phyloP scores from a whole-genome alignment of 2,113 vertebrate genomes.

The Pluvialis apricaria region DNA sequence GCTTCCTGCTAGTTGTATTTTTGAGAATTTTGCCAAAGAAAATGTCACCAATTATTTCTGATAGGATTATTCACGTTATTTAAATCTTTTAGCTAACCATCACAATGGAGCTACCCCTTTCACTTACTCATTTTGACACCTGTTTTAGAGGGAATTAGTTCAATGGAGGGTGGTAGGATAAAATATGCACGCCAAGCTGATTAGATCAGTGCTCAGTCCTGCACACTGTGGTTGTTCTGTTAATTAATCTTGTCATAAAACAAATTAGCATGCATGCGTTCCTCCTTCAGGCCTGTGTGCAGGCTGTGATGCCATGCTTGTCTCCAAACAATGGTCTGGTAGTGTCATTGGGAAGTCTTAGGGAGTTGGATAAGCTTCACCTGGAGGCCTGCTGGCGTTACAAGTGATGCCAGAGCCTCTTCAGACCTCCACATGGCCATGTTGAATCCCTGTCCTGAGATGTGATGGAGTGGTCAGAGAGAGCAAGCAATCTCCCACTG shows the following conservation, averaged over 20 bases:
- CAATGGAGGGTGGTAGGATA: background rate
- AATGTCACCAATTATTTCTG: slow-evolving; percentile 15
- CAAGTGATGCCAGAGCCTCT: background rate
- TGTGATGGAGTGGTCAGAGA: background rate
- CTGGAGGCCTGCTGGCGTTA: background rate
- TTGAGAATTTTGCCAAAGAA: slow-evolving; percentile 43
- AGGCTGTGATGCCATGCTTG: background rate
- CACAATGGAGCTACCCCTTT: background rate
- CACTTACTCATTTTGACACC: background rate
- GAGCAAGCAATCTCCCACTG: background rate
- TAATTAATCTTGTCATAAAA: background rate
- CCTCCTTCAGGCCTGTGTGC: background rate
- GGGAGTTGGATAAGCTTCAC: background rate
- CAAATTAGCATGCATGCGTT: background rate
- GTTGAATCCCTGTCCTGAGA: background rate
- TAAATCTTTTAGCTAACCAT: slow-evolving; percentile 4
- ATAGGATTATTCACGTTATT: background rate
- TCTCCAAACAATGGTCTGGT: background rate
- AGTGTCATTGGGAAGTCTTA: background rate
- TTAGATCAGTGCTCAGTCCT: background rate
- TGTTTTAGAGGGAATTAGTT: slow-evolving; percentile 9
- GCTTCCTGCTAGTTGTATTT: slow-evolving; percentile 20
- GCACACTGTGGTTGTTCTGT: background rate
- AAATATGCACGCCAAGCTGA: background rate
- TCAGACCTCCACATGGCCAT: background rate